Conservation (phyloP, 1,140 invertebrate genomes). For the Paraescarpia echinospica region DNA sequence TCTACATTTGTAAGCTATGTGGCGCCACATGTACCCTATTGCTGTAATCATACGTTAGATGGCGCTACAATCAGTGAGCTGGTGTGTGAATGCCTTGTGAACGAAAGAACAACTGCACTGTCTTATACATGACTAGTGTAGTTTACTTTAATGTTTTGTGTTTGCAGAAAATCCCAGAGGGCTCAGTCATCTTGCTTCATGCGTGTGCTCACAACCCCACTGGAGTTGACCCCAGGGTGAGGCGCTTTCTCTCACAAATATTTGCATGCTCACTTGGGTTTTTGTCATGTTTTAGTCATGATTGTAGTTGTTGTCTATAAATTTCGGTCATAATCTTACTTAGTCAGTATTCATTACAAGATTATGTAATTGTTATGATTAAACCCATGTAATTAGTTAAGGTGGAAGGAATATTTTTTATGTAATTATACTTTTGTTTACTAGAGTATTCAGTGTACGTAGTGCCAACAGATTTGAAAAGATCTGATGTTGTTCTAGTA, state of each 20-base stretch:
- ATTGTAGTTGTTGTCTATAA: too few species aligned
- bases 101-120: too few species aligned
- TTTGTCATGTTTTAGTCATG: too few species aligned
- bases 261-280: too few species aligned
- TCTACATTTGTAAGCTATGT: not conserved
- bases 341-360: not conserved
- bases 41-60: not conserved
- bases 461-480: too few species aligned
- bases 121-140: not conserved
- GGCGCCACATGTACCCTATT: not conserved
- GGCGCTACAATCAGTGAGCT: not conserved
- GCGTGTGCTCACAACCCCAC: conserved; percentile 99
- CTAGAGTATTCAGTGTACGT: not conserved
- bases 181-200: conserved; percentile 90
- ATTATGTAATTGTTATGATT: not conserved
- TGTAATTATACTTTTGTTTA: not conserved
- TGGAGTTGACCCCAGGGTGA: conserved; percentile 73
- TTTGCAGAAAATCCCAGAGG: conserved; percentile 85
- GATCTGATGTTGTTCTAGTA: too few species aligned
- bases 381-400: not conserved
- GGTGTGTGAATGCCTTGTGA: too few species aligned
- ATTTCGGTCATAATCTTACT: not conserved
- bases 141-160: conserved; percentile 29
- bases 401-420: not conserved
- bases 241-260: not conserved